Conservation (phyloP, 2,797 vertebrate genomes). For the Rhyacichthys aspro region DNA sequence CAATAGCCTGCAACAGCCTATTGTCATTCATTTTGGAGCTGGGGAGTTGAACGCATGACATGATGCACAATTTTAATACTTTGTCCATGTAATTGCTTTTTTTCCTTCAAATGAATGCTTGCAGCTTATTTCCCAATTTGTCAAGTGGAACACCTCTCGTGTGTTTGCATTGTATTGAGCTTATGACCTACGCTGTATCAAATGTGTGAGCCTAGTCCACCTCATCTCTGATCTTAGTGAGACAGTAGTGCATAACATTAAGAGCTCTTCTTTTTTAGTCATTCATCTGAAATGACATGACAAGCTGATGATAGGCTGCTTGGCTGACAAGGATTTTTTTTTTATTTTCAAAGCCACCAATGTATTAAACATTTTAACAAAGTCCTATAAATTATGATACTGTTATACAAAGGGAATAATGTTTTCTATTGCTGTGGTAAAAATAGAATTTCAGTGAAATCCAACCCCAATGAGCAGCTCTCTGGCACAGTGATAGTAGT, state of each 20-base stretch:
- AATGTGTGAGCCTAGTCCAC: conserved; percentile 17
- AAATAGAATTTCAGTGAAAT: too few species aligned
- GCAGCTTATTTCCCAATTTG: not conserved
- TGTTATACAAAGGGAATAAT: too few species aligned
- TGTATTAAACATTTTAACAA: not conserved
- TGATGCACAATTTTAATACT: conserved; percentile 1
- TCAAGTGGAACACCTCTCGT: too few species aligned
- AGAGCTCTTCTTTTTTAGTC: too few species aligned
- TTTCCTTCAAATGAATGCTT: not conserved
- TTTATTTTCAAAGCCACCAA: too few species aligned
- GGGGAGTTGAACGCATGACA: not conserved
- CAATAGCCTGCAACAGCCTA: conserved; percentile 8
- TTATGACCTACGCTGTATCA: too few species aligned
- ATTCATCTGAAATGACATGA: conserved; percentile 34
- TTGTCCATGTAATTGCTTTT: conserved; percentile 16
- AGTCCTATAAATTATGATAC: too few species aligned
- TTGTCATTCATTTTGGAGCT: conserved; percentile 23
- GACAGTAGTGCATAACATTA: conserved; percentile 10
- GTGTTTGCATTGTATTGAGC: not conserved
- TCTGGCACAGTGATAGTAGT: too few species aligned
- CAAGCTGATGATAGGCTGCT: conserved; percentile 21
- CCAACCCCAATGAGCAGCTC: too few species aligned
- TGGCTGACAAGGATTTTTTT: conserved; percentile 9
- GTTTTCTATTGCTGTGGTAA: too few species aligned
- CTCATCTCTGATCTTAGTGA: conserved; percentile 55